Evolutionary conservation across 2,888 invertebrate species (phyloP), one percentile per base, ranked within the genome.

Genomic region (Ernsta delagoae): DNA sequence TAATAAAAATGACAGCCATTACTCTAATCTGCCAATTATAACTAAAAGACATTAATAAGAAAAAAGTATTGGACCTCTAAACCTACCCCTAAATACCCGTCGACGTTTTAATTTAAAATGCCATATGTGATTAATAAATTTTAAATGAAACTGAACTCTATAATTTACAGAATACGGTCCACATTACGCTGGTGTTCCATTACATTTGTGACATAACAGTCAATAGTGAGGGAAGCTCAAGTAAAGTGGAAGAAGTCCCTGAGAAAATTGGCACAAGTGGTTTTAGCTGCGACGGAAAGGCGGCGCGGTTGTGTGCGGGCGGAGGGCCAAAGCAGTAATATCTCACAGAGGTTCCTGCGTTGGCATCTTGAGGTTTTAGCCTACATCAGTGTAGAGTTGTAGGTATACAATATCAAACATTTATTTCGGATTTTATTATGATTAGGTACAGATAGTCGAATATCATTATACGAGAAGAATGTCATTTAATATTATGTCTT

Each of bases 201-300:
- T 70, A 69, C 74, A 78, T 75, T 83, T 88, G 84, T 75, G 85
- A 74, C 83, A 78, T 86, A 84, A 80, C 75, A 82, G 75, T 76
- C 73, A 77, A 81, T 73, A 75, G 75, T 73, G 75, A 78, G 80
- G 83, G 82, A 84, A 89, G 89, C 88, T 89, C 87, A 86, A 90
- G 89, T 89, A 90, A 90, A 92, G 89, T 91, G 89, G 90, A 89
- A 89, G 88, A 86, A 91, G 90, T 89, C 89, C 83, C 88, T 84
- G 85, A 90, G 90, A 92, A 92, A 92, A 93, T 94, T 92, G 93
- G 94, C 91, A 93, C 92, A 93, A 94, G 93, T 92, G 92, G 92
- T 93, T 92, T 90, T 90, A 93, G 91, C 83, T 78, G 85, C 83
- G 87, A 82, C 80, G 83, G 86, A 85, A 81, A 79, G 77, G 81